Conservation (phyloP, 2,797 vertebrate genomes). For the Melanogrammus aeglefinus region DNA sequence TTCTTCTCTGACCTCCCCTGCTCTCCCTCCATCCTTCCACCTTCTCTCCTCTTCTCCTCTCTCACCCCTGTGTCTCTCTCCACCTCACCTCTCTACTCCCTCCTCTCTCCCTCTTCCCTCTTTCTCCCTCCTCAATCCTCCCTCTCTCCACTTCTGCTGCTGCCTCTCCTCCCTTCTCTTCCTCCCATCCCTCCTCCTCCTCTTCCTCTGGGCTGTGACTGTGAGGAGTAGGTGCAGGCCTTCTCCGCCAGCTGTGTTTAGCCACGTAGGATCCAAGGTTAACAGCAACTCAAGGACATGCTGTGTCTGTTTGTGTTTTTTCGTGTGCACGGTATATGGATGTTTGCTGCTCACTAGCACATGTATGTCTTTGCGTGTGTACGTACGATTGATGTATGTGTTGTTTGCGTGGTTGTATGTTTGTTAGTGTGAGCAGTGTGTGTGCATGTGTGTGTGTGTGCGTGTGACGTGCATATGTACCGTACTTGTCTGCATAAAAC, state of each 20-base stretch:
- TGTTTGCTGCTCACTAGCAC: background rate
- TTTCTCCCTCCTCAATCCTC: too few species aligned
- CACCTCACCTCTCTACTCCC: too few species aligned
- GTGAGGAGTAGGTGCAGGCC: background rate
- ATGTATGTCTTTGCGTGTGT: background rate
- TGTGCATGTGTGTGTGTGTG: too few species aligned
- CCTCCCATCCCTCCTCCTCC: background rate
- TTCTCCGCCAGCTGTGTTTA: background rate
- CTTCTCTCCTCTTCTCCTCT: background rate
- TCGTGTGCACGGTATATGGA: background rate
- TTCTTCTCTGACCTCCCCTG: too few species aligned
- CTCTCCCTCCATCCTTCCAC: background rate
- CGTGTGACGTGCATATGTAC: too few species aligned
- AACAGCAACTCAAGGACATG: background rate
- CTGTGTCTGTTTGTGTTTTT: background rate
- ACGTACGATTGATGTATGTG: too few species aligned
- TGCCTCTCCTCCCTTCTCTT: background rate
- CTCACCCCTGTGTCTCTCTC: too few species aligned
- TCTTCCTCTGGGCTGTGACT: background rate
- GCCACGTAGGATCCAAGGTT: background rate
- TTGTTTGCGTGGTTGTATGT: too few species aligned
- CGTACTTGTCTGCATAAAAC: too few species aligned
- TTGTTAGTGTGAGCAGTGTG: too few species aligned
- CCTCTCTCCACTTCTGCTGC: too few species aligned
- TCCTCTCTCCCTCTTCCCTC: too few species aligned